phyloP scores from a whole-genome alignment of 2,888 invertebrate genomes.

The Lepidonotus clava region DNA sequence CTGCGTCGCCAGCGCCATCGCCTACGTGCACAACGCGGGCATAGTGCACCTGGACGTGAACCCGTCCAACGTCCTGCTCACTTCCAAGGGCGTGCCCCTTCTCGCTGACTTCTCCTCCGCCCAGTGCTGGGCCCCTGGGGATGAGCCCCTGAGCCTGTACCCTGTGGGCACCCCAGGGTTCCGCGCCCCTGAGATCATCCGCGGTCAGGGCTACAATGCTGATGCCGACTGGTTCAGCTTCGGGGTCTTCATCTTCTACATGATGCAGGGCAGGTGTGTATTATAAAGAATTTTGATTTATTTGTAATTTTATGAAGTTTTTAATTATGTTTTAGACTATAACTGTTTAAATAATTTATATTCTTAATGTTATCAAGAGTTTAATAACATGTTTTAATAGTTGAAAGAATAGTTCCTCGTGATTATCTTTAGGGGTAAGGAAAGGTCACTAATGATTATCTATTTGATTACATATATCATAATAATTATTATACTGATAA shows the following conservation, averaged over 20 bases:
- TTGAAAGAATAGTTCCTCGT: too few species aligned
- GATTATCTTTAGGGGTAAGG: too few species aligned
- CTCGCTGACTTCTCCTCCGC: background rate
- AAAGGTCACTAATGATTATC: too few species aligned
- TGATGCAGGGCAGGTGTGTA: background rate
- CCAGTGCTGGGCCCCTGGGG: background rate
- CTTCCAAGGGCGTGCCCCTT: background rate
- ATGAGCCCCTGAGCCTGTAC: background rate
- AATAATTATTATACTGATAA: too few species aligned
- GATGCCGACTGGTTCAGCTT: constrained; percentile 19
- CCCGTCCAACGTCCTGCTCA: background rate
- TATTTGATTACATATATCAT: too few species aligned
- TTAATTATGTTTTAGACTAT: too few species aligned
- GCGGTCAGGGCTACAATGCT: background rate
- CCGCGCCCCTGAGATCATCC: constrained; percentile 21
- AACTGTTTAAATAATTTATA: too few species aligned
- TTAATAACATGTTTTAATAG: too few species aligned
- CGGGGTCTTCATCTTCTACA: background rate
- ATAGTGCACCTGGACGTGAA: background rate
- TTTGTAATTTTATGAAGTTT: too few species aligned
- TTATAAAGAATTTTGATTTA: too few species aligned
- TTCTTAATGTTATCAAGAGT: too few species aligned
- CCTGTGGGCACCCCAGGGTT: background rate
- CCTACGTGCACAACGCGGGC: background rate
- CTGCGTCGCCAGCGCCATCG: background rate